Conservation (phyloP, 2,888 invertebrate species). For the Punctoribates punctum region DNA sequence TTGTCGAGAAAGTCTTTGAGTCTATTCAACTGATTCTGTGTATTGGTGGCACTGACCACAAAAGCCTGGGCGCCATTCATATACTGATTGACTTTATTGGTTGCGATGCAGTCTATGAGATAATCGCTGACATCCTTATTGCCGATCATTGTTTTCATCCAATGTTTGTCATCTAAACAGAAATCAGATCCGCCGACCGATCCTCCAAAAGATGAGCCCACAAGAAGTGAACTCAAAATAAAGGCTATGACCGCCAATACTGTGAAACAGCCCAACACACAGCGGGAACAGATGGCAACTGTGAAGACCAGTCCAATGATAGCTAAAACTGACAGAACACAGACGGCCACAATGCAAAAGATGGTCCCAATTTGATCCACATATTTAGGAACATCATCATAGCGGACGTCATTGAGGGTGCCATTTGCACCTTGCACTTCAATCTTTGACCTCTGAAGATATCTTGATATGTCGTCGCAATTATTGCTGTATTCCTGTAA, state of each 20-base stretch:
- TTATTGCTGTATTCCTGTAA: not conserved
- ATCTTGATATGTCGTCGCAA: not conserved
- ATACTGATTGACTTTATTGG: not conserved
- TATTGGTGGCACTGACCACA: not conserved
- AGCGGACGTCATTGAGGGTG: not conserved
- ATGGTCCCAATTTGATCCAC: not conserved
- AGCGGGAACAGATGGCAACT: slow-evolving; percentile 2
- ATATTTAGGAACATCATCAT: not conserved
- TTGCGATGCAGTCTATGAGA: not conserved
- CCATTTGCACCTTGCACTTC: not conserved
- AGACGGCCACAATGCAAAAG: not conserved
- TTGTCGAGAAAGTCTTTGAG: not conserved
- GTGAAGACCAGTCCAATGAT: not conserved
- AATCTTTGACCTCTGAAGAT: not conserved
- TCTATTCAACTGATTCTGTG: not conserved
- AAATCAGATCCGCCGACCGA: slow-evolving; percentile 35
- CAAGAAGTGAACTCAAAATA: not conserved
- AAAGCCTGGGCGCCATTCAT: not conserved
- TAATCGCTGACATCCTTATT: not conserved
- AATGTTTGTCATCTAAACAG: slow-evolving; percentile 29
- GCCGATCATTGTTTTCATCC: not conserved
- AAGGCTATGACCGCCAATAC: not conserved
- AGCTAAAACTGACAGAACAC: not conserved
- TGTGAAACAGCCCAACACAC: slow-evolving; percentile 2
- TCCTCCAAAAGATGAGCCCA: not conserved